A percentile compares a stretch with the other conserved stretches of the same genome.
These are phyloP conservation scores for Paracentrotus lividus DNA, from an alignment of 53 echinoderm and acorn worm genomes.

Conservation along the genomic window DNA sequence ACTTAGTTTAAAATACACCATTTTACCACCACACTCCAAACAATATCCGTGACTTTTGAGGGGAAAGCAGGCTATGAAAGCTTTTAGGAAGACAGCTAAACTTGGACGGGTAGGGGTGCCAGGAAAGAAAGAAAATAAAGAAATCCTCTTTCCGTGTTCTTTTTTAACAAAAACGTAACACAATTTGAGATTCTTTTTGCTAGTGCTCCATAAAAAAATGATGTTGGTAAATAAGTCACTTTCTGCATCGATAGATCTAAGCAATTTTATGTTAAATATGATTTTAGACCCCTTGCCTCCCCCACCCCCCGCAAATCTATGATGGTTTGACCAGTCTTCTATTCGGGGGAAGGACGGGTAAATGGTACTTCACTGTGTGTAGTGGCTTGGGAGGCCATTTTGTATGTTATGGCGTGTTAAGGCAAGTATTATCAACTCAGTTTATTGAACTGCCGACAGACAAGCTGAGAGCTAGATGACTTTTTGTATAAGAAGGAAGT, in stretches of 20 bases:
- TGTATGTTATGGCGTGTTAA: not conserved
- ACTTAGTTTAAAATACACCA: slow-evolving; percentile 22
- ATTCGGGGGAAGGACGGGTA: not conserved
- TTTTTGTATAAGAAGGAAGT: not conserved
- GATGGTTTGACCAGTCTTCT: not conserved
- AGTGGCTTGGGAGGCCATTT: not conserved
- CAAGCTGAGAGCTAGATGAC: not conserved
- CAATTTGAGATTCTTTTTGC: too few relatives aligned
- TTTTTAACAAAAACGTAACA: not conserved
- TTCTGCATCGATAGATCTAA: too few relatives aligned
- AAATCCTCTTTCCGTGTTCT: not conserved
- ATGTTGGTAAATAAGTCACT: too few relatives aligned
- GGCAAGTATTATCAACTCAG: not conserved
- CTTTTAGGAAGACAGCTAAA: not conserved
- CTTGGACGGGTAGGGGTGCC: not conserved
- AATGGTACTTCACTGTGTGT: slow-evolving; percentile 12
- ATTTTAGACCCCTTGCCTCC: not conserved
- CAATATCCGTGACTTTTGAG: slow-evolving; percentile 4
- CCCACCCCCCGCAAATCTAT: not conserved
- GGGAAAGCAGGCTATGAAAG: not conserved
- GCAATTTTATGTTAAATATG: not conserved
- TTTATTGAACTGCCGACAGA: slow-evolving; percentile 6
- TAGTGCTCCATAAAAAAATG: too few relatives aligned
- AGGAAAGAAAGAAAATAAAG: not conserved
- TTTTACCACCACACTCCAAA: not conserved